Evolutionary conservation across 2,888 invertebrate species (phyloP).

Genomic region (Steromphala cineraria): DNA sequence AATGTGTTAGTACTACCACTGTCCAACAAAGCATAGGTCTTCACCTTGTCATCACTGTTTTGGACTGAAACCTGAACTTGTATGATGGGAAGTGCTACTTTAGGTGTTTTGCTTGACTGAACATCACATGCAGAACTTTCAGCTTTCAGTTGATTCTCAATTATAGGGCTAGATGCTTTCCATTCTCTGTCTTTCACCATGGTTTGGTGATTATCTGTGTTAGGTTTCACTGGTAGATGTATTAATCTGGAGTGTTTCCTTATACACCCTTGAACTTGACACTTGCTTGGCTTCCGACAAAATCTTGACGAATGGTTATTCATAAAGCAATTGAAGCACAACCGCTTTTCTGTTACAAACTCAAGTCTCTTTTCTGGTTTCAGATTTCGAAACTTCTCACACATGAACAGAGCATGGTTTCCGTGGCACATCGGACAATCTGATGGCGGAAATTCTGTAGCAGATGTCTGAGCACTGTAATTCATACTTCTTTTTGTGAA

Average conservation of each 20-base stretch:
- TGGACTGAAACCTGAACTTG: not conserved
- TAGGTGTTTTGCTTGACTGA: not conserved
- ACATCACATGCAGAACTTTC: not conserved
- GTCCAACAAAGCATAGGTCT: not conserved
- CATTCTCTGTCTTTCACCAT: not conserved
- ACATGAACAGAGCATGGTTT: not conserved
- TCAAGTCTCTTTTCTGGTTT: constrained; percentile 3
- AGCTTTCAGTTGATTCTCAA: not conserved
- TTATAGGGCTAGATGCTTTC: not conserved
- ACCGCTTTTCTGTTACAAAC: not conserved
- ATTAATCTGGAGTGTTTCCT: constrained; percentile 1
- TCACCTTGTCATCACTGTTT: not conserved
- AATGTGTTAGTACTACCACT: not conserved
- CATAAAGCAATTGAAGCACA: not conserved
- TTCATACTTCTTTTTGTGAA: not conserved
- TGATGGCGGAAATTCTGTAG: not conserved
- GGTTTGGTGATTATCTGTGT: not conserved
- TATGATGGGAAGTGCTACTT: not conserved
- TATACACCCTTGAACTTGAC: not conserved
- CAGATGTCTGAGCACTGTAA: not conserved
- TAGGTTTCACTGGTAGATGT: not conserved
- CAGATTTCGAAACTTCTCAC: not conserved
- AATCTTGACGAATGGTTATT: not conserved
- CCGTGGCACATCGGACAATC: not conserved
- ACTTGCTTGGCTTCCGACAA: not conserved